Evolutionary conservation across 2,113 vertebrate species (phyloP).

Genomic region (human): GRCh38 chr15:91058501-91059000

Average conservation of each 20-base stretch:
- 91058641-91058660: not conserved
- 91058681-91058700: not conserved
- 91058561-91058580: not conserved
- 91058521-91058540: not conserved
- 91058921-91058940: not conserved
- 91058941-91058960: not conserved
- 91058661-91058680: not conserved
- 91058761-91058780: not conserved
- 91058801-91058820: not conserved
- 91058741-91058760: not conserved
- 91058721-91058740: not conserved
- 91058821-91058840: not conserved
- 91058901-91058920: not conserved
- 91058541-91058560: not conserved
- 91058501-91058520: not conserved
- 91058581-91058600: not conserved
- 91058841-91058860: not conserved
- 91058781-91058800: not conserved
- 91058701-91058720: accelerated
- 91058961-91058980: not conserved
- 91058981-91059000: not conserved
- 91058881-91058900: too few species aligned
- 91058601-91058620: not conserved
- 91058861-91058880: not conserved
- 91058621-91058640: not conserved